Evolutionary conservation across 2,113 vertebrate species (phyloP), one percentile per base, ranked within the genome.

Genomic region (Semicossyphus pulcher): DNA sequence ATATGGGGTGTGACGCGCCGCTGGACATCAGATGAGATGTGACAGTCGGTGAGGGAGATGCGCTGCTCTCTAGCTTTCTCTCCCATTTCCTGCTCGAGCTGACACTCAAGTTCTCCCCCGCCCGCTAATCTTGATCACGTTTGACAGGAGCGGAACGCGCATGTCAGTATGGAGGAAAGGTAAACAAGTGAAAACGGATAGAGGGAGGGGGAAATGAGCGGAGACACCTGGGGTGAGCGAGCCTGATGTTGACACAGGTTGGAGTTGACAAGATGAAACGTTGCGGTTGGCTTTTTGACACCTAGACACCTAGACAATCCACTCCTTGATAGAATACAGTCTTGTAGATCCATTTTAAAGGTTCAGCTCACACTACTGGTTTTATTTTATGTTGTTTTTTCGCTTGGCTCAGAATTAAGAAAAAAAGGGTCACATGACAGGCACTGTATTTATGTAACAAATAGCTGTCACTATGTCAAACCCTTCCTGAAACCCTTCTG

Each of bases 71-170:
- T 51, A 45, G 68, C 65, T 75, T 80, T 83, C 84, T 77, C 76
- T 83, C 77, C 85, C 82, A 77, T 84, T 91, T 88, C 84, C 86
- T 81, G 86, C 85, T 89, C 47, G 10, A 75, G 59, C 83, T 90
- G 86, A 76, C 87, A 81, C 66, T 86, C 77, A 76, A 54, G 48
- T 65, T 73, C n/a, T n/a, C 78, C 21, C 73, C 73, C 31, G 51
- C 72, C 74, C 15, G 63, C 79, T 83, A 67, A 89, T 81, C 84
- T 73, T 89, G 87, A 94, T 90, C 63, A 57, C 73, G 75, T 85
- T 80, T 92, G 93, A 91, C 92, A 91, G 88, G 66, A 36, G 73
- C n/a, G 82, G 83, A 91, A 78, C 69, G 70, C 65, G 64, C 85
- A 79, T 42, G 87, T 78, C 83, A 47, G 66, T 56, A 72, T 4